These are phyloP conservation scores for Mercenaria mercenaria DNA, from an alignment of 1,140 invertebrate species.

Conservation along the genomic window DNA sequence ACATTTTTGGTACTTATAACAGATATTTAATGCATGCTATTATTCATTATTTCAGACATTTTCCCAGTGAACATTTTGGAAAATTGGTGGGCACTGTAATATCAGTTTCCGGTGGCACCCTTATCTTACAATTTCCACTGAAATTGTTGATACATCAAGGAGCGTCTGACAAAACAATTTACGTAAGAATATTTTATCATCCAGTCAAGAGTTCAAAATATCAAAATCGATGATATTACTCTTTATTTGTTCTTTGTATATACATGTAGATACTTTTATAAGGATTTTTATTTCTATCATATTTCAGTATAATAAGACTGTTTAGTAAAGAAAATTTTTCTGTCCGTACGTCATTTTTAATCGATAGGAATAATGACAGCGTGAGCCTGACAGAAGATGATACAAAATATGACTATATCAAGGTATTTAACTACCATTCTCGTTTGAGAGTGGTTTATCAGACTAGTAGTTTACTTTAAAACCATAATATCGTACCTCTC, in stretches of 20 bases:
- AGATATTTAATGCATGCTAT: too few species aligned
- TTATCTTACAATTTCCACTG: constrained; percentile 38
- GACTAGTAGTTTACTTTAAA: too few species aligned
- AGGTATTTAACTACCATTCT: too few species aligned
- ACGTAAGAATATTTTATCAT: constrained; percentile 24
- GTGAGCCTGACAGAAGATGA: too few species aligned
- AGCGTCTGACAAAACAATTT: background rate
- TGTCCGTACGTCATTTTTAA: background rate
- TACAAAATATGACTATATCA: too few species aligned
- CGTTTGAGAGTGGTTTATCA: too few species aligned
- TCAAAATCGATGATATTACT: too few species aligned
- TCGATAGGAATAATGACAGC: background rate
- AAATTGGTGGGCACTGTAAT: constrained; percentile 39
- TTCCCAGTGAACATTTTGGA: constrained; percentile 59
- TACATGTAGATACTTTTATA: background rate
- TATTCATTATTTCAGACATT: constrained; percentile 43
- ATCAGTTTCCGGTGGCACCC: background rate
- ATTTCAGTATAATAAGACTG: background rate
- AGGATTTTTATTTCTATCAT: background rate
- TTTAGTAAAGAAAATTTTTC: background rate
- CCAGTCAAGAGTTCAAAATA: too few species aligned
- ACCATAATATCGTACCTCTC: too few species aligned
- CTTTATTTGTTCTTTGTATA: too few species aligned
- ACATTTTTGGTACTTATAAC: too few species aligned
- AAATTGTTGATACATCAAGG: constrained; percentile 23